Conservation (phyloP, 2,888 invertebrate genomes). For the Lutraria lutraria region DNA sequence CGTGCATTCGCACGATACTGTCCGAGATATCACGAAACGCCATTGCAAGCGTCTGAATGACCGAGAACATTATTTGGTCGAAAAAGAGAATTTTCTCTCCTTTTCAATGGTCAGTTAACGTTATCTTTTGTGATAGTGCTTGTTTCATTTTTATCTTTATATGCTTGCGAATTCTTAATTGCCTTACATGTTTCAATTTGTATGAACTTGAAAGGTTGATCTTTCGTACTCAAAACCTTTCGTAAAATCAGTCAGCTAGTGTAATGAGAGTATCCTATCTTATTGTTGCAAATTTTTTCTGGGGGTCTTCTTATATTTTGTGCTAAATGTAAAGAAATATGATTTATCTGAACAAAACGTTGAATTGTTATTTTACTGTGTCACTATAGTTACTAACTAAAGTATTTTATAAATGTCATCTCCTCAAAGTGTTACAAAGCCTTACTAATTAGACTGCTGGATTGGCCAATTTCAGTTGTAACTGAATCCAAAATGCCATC, state of each 20-base stretch:
- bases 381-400: too few relatives aligned
- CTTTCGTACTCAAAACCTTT: conserved; percentile 6
- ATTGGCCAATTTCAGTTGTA: too few relatives aligned
- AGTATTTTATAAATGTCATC: too few relatives aligned
- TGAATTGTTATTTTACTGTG: too few relatives aligned
- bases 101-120: neutral
- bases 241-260: neutral
- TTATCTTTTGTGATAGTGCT: neutral
- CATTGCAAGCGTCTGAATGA: neutral
- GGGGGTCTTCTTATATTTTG: too few relatives aligned
- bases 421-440: too few relatives aligned
- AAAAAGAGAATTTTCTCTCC: neutral
- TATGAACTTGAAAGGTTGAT: neutral
- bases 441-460: too few relatives aligned
- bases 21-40: conserved; percentile 8
- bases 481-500: too few relatives aligned
- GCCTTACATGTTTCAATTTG: neutral
- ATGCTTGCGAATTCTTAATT: neutral
- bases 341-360: too few relatives aligned
- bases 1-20: neutral
- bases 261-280: too few relatives aligned
- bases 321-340: too few relatives aligned
- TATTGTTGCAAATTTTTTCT: too few relatives aligned
- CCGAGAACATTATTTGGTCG: neutral
- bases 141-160: neutral